Base-by-base conservation (phyloP, 2,797 vertebrate genomes). In the Cyprinodon diabolis region DNA sequence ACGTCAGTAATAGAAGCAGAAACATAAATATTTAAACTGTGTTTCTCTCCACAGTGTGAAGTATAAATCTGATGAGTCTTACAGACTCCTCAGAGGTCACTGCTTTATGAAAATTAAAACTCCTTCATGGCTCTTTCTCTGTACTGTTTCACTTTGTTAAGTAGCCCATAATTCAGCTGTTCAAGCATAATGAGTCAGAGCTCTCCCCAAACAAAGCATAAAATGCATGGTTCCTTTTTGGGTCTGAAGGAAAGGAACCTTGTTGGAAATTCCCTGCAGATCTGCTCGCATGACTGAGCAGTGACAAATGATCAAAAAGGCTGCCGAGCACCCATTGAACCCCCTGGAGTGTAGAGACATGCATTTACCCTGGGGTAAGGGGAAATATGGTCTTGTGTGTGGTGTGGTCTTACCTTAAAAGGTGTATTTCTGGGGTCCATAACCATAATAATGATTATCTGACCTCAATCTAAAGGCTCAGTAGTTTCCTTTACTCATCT, bases 371-470 rank as follows among this genome's bases (percentile, higher is more conserved):
- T 23, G 77, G 74, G 84, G 85, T 80, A 80, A 81, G 77, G 72
- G 83, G 83, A 85, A 89, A 76, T 84, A 84, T 89, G 76, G 72
- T 81, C 73, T 30, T 30, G 25, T 30, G 25, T 30, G 25, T 30
- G 25, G 25, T 30, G 25, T 30, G 80, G 85, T 84, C 87, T 92
- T 92, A 87, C 94, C 94, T 94, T 95, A 95, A 94, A 95, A 92
- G 93, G 93, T 81, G 92, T 89, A 92, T 93, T 87, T 76, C 78
- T 73, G 75, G 79, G 67, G 58, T 55, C 80, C 81, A 73, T 68
- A 79, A 84, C 25, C 7, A 47, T 65, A 86, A 82, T 77, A 93
- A 92, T 87, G 87, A 74, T 80, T 68, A 69, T 78, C 72, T 89
- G 87, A 91, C 86, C 87, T 79, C 81, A 84, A 74, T 66, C 84